A percentile compares a stretch with the other conserved stretches of the same genome.
Conservation (phyloP, 2,797 vertebrate species). For the Gobio occitaniae region DNA sequence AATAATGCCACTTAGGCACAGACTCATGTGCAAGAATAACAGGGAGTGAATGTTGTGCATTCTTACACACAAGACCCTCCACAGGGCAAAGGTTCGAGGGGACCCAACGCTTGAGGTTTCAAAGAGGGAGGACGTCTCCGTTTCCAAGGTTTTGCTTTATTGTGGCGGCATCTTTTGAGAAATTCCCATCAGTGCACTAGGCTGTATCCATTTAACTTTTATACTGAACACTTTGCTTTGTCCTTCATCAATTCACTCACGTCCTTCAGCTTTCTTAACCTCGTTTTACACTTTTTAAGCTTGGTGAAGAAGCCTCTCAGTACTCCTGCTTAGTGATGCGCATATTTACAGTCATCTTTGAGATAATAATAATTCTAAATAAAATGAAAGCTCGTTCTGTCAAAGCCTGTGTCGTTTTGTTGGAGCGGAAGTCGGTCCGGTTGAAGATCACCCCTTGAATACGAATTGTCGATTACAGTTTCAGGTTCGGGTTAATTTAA, state of each 20-base stretch:
- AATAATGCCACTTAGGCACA: constrained; percentile 83
- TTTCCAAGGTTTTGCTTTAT: constrained; percentile 58
- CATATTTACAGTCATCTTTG: not conserved
- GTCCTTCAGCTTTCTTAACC: constrained; percentile 17
- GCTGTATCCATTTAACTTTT: constrained; percentile 14
- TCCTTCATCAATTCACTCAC: constrained; percentile 25
- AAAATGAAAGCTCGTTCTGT: not conserved
- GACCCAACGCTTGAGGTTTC: constrained; percentile 53
- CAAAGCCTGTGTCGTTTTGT: not conserved
- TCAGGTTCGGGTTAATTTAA: constrained; percentile 30
- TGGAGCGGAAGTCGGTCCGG: not conserved
- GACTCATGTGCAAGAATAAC: constrained; percentile 71
- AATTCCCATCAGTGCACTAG: constrained; percentile 24
- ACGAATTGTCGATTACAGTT: not conserved
- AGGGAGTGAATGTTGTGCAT: constrained; percentile 72
- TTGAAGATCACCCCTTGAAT: constrained; percentile 4
- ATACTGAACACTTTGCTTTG: constrained; percentile 5
- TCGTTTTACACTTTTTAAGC: not conserved
- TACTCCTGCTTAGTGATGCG: not conserved
- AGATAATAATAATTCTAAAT: not conserved
- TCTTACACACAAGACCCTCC: constrained; percentile 62
- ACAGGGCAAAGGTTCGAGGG: constrained; percentile 51
- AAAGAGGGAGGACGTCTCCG: constrained; percentile 37
- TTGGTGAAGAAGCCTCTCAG: not conserved
- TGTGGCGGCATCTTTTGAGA: constrained; percentile 18